Conservation (phyloP, 1,140 invertebrate species). For the Heliconius nattereri region DNA sequence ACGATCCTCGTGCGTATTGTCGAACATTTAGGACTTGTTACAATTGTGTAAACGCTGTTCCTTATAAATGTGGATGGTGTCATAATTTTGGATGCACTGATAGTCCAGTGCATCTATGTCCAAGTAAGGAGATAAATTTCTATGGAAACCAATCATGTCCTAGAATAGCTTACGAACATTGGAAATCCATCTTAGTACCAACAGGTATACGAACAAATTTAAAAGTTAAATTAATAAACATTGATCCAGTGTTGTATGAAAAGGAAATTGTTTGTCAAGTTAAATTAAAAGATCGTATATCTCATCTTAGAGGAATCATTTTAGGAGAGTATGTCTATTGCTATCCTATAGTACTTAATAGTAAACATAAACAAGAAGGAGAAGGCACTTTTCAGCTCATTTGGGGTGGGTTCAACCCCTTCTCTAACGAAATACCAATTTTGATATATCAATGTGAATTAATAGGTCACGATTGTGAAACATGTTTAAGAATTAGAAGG, state of each 20-base stretch:
- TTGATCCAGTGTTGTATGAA: slow-evolving; percentile 47
- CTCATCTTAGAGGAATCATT: slow-evolving; percentile 48
- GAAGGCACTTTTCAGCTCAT: slow-evolving; percentile 45
- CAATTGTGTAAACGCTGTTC: slow-evolving; percentile 42
- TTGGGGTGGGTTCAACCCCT: slow-evolving; percentile 50
- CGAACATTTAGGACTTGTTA: slow-evolving; percentile 39
- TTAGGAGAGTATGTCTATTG: slow-evolving; percentile 46
- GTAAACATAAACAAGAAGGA: slow-evolving; percentile 24
- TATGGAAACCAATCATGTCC: slow-evolving; percentile 38
- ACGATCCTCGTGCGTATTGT: slow-evolving; percentile 35
- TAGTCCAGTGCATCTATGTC: slow-evolving; percentile 39
- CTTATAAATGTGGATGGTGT: slow-evolving; percentile 47
- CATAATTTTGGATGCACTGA: slow-evolving; percentile 51
- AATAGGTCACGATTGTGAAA: slow-evolving; percentile 36
- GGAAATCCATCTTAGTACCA: slow-evolving; percentile 45
- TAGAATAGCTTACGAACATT: slow-evolving; percentile 33
- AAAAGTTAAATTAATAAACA: slow-evolving; percentile 46
- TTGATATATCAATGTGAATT: slow-evolving; percentile 45
- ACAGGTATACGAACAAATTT: slow-evolving; percentile 44
- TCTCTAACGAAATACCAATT: slow-evolving; percentile 42
- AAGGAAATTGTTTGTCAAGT: slow-evolving; percentile 53
- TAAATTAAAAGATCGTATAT: slow-evolving; percentile 41
- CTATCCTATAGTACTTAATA: slow-evolving; percentile 43
- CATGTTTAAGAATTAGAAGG: slow-evolving; percentile 41
- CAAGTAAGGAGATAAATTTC: slow-evolving; percentile 21